Conservation (phyloP, 2,888 invertebrate genomes). For the Amphipyra tragopoginis region DNA sequence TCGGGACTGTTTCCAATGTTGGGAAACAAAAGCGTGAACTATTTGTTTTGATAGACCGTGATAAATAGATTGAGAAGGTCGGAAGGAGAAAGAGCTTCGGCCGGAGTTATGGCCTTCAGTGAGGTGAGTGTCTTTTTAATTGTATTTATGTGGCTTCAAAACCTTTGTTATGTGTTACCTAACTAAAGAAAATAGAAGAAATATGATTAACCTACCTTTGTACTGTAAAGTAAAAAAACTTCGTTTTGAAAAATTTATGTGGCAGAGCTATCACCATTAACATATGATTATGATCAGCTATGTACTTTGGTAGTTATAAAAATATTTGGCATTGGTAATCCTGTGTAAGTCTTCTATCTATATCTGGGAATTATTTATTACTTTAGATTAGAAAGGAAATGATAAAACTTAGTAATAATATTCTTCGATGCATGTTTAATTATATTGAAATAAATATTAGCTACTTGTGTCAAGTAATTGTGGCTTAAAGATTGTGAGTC, state of each 20-base stretch:
- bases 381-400: slow-evolving; percentile 47
- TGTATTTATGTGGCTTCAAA: slow-evolving; percentile 48
- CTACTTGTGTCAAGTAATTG: slow-evolving; percentile 25
- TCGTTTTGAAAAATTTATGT: slow-evolving; percentile 3
- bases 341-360: slow-evolving; percentile 31
- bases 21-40: slow-evolving; percentile 89
- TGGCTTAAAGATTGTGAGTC: slow-evolving; percentile 31
- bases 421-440: slow-evolving; percentile 40
- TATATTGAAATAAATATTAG: slow-evolving; percentile 22
- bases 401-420: slow-evolving; percentile 41
- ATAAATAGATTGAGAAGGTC: slow-evolving; percentile 86
- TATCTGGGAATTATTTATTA: slow-evolving; percentile 50
- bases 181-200: slow-evolving; percentile 15
- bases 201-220: slow-evolving; percentile 10
- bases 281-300: slow-evolving; percentile 27
- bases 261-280: slow-evolving; percentile 6
- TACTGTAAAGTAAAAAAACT: slow-evolving; percentile 12
- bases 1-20: slow-evolving; percentile 89
- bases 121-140: slow-evolving; percentile 90
- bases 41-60: slow-evolving; percentile 89
- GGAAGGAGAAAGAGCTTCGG: slow-evolving; percentile 89
- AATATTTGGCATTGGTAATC: slow-evolving; percentile 46
- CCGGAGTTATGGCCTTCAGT: slow-evolving; percentile 94
- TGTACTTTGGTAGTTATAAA: slow-evolving; percentile 31
- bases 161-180: slow-evolving; percentile 49